Base-by-base conservation (phyloP, 2,113 vertebrate genomes). In the Danionella cerebrum region DNA sequence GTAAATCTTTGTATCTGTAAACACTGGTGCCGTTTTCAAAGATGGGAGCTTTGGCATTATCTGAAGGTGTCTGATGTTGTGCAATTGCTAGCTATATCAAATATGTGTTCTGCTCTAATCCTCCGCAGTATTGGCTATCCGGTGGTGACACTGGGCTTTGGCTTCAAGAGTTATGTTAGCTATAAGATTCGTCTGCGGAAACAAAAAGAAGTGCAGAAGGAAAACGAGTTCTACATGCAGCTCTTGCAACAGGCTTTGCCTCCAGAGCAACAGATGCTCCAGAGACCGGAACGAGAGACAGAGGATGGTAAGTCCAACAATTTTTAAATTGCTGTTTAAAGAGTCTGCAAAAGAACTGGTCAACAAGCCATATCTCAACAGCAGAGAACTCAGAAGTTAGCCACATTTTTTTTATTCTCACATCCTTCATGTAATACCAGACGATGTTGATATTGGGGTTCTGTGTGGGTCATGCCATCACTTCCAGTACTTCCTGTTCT, bases 151-250 rank as follows among this genome's bases (percentile, higher is more conserved):
- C 89, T 98, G 84, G 95, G 96, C 81, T 99, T 98, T 51, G 95
- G 96, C 82, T 98, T 99, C 76, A 98, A 98, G 87, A 98, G 95
- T 84, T 98, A 98, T 36, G 94, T 98, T 65, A 98, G 95, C 86
- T 98, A 98, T 80, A 98, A 95, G 88, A 97, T 98, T 93, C 89
- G 95, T 5, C 79, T 98, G 81, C 90, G 95, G 71, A 98, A 97
- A 73, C 96, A 98, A 79, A 97, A 95, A 73, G 96, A 98, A 73
- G 95, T 98, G 66, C 96, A 98, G 77, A 97, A 98, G 76, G 95
- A 98, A 87, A 98, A 98, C 0, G 95, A 98, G 63, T 98, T 98
- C 87, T 98, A 98, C 82, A 97, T 97, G 95, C 94, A 98, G 84
- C 93, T 98, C 16, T 90, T 98, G 33, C 95, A 96, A 73, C 96